Evolutionary conservation across 2,113 vertebrate species (phyloP).

Genomic region (Cyanistes caeruleus): DNA sequence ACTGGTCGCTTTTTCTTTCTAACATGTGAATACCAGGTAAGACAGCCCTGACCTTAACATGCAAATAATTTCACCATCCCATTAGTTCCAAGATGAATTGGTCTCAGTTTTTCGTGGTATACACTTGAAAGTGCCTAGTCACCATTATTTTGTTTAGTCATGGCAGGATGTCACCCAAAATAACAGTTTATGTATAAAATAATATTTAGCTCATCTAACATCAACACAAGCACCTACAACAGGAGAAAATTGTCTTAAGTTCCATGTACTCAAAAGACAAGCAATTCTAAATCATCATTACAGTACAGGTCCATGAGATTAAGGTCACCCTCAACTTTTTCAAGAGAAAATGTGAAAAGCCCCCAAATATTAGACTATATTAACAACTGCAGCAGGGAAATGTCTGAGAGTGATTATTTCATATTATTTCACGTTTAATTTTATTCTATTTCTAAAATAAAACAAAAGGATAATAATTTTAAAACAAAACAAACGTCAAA

Average conservation of each 20-base stretch:
- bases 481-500: not conserved
- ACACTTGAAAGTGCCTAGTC: not conserved
- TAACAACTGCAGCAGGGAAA: not conserved
- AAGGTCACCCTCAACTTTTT: not conserved
- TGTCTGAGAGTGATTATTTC: not conserved
- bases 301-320: not conserved
- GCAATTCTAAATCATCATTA: not conserved
- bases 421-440: not conserved
- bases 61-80: not conserved
- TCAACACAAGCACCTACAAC: not conserved
- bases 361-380: not conserved
- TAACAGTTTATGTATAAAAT: not conserved
- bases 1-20: not conserved
- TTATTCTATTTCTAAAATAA: not conserved
- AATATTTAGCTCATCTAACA: not conserved
- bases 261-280: not conserved
- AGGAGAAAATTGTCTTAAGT: not conserved
- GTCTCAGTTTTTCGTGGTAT: not conserved
- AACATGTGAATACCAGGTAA: accelerated
- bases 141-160: not conserved
- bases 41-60: not conserved
- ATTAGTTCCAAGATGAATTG: not conserved
- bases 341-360: not conserved
- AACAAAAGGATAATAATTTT: not conserved
- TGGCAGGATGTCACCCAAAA: not conserved